Conservation (phyloP, 2,888 invertebrate species). For the Lasioglossum pauxillum region DNA sequence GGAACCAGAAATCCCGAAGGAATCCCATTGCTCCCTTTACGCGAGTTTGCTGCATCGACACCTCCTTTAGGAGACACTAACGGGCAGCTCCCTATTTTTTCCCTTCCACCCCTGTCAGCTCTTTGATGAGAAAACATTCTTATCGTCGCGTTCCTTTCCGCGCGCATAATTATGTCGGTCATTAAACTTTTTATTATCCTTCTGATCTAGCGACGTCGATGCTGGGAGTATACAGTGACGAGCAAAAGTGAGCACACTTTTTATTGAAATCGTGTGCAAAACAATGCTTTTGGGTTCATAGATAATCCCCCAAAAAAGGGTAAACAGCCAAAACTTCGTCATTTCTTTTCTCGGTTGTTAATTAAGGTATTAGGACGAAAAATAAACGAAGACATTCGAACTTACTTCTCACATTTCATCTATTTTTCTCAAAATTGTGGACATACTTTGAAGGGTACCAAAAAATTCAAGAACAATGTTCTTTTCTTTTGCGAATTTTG, state of each 20-base stretch:
- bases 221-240: neutral
- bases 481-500: neutral
- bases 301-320: no score
- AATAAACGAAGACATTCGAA: no score
- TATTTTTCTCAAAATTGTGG: no score
- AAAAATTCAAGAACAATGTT: no score
- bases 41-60: constrained; percentile 63
- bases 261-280: no score
- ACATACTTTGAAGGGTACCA: no score
- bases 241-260: neutral
- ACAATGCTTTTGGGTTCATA: no score
- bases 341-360: no score
- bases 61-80: constrained; percentile 56
- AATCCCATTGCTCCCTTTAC: constrained; percentile 62
- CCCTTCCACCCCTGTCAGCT: neutral
- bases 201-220: neutral
- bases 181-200: constrained; percentile 6
- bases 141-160: constrained; percentile 10
- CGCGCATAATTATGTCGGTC: constrained; percentile 14
- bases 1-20: constrained; percentile 58
- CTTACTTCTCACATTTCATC: no score
- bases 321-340: no score
- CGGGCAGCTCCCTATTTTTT: constrained; percentile 38
- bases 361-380: no score
- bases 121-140: constrained; percentile 45